Base-by-base conservation (phyloP, 1,140 invertebrate genomes). In the Danaus plexippus region DNA sequence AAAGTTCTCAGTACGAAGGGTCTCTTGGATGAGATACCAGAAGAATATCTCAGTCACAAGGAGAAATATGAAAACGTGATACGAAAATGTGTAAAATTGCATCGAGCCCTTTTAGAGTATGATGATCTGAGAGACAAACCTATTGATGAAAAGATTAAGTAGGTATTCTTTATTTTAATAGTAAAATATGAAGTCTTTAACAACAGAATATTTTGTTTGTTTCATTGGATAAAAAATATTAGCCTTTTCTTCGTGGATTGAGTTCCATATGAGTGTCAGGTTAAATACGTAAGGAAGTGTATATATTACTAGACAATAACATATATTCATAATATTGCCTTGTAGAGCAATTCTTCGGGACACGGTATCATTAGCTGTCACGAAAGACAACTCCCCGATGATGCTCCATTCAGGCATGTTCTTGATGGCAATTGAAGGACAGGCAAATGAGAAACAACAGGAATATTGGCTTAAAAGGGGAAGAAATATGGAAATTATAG, bases 391-490 rank as follows among this genome's bases (percentile, higher is more conserved):
- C 11, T 93, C 93, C 73, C 95, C 95, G 0, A 84, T 97, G n/a
- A 79, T 91, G 9, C 77, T 97, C 0, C 96, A 98, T 75, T 93
- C 92, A 77, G 92, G 93, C 0, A 98, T 98, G 96, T 98, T 98
- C 74, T 88, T 97, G 12, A 95, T 95, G 1, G 90, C 94, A 0
- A 86, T 98, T 46, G 89, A 95, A 88, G 94, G 94, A 2, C 94
- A 96, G 76, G 95, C 90, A 5, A 93, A 91, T 5, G 85, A 92
- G 18, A 92, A 97, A 50, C 97, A 98, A 80, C 92, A 93, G 77
- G 90, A 88, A 15, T 88, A 93, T 69, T 98, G 96, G 96, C 87
- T 97, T 47, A 88, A 90, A 15, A 90, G 89, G 73, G 94, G 95
- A 13, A 91, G 92, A 89, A 90, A 90, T 56, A 92, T 92, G 65